Conservation (phyloP, 2,797 vertebrate species). For the Sorex maritimensis region DNA sequence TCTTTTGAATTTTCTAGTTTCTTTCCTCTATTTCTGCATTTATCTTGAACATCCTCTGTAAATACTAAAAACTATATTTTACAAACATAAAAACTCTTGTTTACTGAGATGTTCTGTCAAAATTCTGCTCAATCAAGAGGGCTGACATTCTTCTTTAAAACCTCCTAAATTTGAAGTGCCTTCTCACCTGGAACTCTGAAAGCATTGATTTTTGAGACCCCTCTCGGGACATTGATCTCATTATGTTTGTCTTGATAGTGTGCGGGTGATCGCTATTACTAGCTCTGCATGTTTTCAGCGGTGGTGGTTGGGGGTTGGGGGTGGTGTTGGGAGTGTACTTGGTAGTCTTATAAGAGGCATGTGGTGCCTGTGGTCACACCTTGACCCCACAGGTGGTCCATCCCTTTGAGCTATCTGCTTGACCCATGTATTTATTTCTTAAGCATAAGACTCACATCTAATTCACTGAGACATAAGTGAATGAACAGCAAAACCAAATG, state of each 20-base stretch:
- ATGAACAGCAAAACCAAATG: background rate
- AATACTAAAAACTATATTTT: no score
- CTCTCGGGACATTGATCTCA: background rate
- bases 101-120: constrained; percentile 20
- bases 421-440: background rate
- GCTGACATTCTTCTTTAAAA: background rate
- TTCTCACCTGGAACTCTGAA: constrained; percentile 28
- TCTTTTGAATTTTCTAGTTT: background rate
- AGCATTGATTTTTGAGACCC: background rate
- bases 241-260: constrained; percentile 17
- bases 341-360: no score
- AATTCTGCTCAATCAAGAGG: background rate
- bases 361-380: no score
- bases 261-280: background rate
- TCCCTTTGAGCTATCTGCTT: no score
- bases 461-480: constrained; percentile 25
- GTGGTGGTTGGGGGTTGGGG: no score
- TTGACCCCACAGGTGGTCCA: no score
- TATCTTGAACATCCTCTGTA: background rate
- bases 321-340: no score
- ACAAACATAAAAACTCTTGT: background rate
- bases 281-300: background rate
- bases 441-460: background rate
- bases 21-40: background rate
- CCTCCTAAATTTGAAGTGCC: background rate